Conservation (phyloP, 2,888 invertebrate genomes). For the Apotomis capreana region DNA sequence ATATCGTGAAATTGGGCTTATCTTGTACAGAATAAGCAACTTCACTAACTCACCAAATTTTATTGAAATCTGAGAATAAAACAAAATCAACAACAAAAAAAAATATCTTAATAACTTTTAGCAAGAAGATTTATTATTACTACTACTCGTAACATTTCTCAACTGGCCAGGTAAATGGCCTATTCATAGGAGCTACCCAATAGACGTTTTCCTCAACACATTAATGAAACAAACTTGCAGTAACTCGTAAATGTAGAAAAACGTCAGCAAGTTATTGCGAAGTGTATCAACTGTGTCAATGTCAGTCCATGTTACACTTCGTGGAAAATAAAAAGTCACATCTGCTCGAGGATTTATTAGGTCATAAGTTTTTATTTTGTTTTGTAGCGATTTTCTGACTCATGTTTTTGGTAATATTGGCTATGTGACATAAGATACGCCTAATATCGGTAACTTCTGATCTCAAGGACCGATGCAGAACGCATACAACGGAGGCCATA, state of each 20-base stretch:
- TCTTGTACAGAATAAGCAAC: too few relatives aligned
- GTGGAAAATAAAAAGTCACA: neutral
- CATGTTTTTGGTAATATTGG: neutral
- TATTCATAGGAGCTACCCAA: neutral
- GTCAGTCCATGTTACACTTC: neutral
- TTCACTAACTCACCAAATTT: too few relatives aligned
- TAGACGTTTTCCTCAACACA: conserved; percentile 2
- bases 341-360: neutral
- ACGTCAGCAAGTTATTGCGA: conserved; percentile 20
- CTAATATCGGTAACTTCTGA: too few relatives aligned
- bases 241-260: neutral
- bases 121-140: too few relatives aligned
- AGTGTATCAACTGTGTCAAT: conserved; percentile 25
- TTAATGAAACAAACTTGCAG: neutral
- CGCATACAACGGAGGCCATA: too few relatives aligned
- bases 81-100: too few relatives aligned
- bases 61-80: too few relatives aligned
- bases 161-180: neutral
- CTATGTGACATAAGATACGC: neutral
- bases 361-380: too few relatives aligned
- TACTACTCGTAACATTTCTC: too few relatives aligned
- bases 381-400: neutral
- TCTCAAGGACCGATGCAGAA: too few relatives aligned
- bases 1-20: too few relatives aligned
- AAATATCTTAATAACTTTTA: too few relatives aligned